phyloP scores from a whole-genome alignment of 2,113 vertebrate genomes.

The Maccullochella peelii region DNA sequence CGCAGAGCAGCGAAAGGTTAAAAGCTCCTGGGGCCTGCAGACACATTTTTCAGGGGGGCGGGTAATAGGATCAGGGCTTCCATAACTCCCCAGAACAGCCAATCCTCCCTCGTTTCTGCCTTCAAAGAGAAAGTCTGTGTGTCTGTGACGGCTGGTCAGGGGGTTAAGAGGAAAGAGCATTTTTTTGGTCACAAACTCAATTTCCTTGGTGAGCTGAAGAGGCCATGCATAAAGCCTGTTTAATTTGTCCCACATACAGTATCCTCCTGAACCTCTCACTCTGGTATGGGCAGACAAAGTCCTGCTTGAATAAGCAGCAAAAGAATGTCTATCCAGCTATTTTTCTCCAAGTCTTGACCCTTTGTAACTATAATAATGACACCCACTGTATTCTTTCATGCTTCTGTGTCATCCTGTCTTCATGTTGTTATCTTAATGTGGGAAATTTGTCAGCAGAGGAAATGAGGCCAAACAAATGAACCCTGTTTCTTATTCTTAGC shows the following conservation, averaged over 20 bases:
- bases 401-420: constrained; percentile 34
- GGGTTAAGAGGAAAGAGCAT: constrained; percentile 80
- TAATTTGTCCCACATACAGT: constrained; percentile 78
- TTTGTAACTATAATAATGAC: constrained; percentile 44
- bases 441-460: constrained; percentile 44
- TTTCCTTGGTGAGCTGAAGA: constrained; percentile 84
- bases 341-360: constrained; percentile 35
- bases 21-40: constrained; percentile 82
- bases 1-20: constrained; percentile 82
- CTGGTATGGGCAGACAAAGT: constrained; percentile 44
- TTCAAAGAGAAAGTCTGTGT: constrained; percentile 84
- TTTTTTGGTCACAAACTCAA: constrained; percentile 85
- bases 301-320: constrained; percentile 35
- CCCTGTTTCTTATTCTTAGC: constrained; percentile 32
- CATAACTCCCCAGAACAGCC: constrained; percentile 84
- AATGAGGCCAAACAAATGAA: constrained; percentile 67
- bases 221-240: constrained; percentile 80
- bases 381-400: constrained; percentile 19
- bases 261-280: constrained; percentile 65
- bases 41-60: constrained; percentile 83
- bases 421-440: constrained; percentile 41
- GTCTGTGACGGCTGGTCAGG: constrained; percentile 79
- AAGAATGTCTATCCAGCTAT: constrained; percentile 15
- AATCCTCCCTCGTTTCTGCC: constrained; percentile 82
- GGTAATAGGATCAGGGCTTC: constrained; percentile 86